phyloP scores from a whole-genome alignment of 2,113 vertebrate genomes.

The Bothrops jararaca region DNA sequence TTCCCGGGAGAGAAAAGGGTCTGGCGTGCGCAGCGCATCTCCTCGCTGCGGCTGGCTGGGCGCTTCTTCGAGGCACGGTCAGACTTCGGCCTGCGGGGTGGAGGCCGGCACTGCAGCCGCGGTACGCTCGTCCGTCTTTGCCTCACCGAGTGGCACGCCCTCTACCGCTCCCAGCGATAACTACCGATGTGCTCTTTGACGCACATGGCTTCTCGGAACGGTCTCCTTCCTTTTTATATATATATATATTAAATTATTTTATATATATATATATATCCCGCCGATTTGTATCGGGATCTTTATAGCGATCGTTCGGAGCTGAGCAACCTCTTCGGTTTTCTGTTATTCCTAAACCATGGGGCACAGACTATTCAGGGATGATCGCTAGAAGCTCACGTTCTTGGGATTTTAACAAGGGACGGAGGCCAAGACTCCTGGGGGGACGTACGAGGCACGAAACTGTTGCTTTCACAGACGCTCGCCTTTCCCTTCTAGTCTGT shows the following conservation, averaged over 20 bases:
- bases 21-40: neutral
- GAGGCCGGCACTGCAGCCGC: neutral
- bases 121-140: neutral
- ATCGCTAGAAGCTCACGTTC: too few species aligned
- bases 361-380: neutral
- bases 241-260: too few species aligned
- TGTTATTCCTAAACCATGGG: neutral
- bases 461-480: neutral
- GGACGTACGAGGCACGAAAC: neutral
- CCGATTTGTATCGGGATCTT: neutral
- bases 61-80: neutral
- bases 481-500: neutral
- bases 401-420: neutral
- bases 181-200: neutral
- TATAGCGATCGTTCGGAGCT: neutral
- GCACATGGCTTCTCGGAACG: neutral
- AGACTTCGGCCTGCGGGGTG: constrained; percentile 1
- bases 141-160: neutral
- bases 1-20: neutral
- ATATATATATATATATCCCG: too few species aligned
- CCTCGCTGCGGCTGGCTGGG: neutral
- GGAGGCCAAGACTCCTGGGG: neutral
- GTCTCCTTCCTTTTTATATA: neutral
- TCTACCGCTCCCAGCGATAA: neutral
- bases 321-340: accelerated